Conservation (phyloP, 2,113 vertebrate species). For the Phrynosoma blainvillii region DNA sequence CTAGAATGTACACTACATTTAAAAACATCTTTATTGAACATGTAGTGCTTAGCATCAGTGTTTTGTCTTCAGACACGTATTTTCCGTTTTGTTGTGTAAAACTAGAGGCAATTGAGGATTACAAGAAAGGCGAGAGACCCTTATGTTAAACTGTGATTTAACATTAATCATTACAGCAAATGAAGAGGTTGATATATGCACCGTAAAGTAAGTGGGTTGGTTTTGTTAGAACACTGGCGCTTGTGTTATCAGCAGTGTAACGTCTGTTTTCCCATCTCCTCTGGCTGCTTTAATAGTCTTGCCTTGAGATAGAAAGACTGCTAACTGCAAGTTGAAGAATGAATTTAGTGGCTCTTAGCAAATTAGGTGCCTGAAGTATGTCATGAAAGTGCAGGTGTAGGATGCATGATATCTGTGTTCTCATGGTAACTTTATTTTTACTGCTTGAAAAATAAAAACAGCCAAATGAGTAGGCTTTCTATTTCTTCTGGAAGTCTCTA, state of each 20-base stretch:
- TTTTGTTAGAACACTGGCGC: neutral
- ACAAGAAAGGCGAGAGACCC: neutral
- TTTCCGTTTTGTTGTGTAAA: neutral
- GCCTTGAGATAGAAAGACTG: neutral
- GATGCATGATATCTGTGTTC: neutral
- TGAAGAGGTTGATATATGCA: constrained; percentile 3
- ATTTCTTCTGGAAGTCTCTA: neutral
- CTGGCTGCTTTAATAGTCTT: neutral
- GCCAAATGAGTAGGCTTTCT: neutral
- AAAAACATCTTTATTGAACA: neutral
- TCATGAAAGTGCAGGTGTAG: neutral
- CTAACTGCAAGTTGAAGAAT: neutral
- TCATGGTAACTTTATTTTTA: neutral
- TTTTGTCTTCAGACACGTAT: neutral
- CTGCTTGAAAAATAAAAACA: neutral
- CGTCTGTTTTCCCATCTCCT: neutral
- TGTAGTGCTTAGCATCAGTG: neutral
- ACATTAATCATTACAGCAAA: constrained; percentile 12
- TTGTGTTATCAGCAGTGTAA: neutral
- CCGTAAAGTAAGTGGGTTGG: neutral
- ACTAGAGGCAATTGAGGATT: neutral
- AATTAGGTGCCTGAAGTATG: neutral
- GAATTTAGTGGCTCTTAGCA: neutral
- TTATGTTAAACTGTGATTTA: constrained; percentile 10
- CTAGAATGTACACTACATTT: neutral